phyloP scores from a whole-genome alignment of 2,797 vertebrate genomes.

The Sebastiscus albofasciatus region DNA sequence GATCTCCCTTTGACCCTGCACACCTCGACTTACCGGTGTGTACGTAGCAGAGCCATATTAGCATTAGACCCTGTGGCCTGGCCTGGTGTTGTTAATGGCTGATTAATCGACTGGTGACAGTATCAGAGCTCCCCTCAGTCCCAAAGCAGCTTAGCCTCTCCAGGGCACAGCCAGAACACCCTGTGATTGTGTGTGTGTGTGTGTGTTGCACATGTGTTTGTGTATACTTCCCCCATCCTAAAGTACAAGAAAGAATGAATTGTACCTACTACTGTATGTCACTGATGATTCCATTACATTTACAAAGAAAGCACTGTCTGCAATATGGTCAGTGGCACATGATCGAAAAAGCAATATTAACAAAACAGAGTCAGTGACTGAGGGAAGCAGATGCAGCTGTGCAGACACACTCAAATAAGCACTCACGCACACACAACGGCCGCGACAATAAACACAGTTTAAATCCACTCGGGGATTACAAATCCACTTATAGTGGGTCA shows the following conservation, averaged over 20 bases:
- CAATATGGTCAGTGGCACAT: slow-evolving; percentile 42
- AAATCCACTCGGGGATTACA: slow-evolving; percentile 80
- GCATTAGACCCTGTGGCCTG: slow-evolving; percentile 53
- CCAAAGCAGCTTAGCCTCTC: slow-evolving; percentile 74
- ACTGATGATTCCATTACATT: slow-evolving; percentile 25
- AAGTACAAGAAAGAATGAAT: slow-evolving; percentile 23
- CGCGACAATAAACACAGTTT: slow-evolving; percentile 74
- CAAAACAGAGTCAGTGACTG: slow-evolving; percentile 42
- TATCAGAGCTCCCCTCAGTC: slow-evolving; percentile 63
- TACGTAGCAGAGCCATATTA: slow-evolving; percentile 56
- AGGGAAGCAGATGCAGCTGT: slow-evolving; percentile 69
- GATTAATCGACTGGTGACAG: slow-evolving; percentile 74
- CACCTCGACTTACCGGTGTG: slow-evolving; percentile 21
- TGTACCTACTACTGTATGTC: slow-evolving; percentile 22
- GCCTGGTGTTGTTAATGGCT: slow-evolving; percentile 67
- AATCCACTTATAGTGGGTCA: slow-evolving; percentile 81
- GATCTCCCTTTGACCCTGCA: slow-evolving; percentile 57
- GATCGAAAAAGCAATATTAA: slow-evolving; percentile 50
- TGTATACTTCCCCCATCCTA: not conserved
- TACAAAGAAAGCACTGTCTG: slow-evolving; percentile 9
- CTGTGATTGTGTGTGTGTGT: slow-evolving; percentile 45
- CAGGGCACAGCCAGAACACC: slow-evolving; percentile 49
- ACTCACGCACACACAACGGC: slow-evolving; percentile 39
- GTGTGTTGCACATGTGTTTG: slow-evolving; percentile 42
- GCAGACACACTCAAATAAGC: slow-evolving; percentile 50